Conservation (phyloP, 2,113 vertebrate genomes). For the Desmodus rotundus region DNA sequence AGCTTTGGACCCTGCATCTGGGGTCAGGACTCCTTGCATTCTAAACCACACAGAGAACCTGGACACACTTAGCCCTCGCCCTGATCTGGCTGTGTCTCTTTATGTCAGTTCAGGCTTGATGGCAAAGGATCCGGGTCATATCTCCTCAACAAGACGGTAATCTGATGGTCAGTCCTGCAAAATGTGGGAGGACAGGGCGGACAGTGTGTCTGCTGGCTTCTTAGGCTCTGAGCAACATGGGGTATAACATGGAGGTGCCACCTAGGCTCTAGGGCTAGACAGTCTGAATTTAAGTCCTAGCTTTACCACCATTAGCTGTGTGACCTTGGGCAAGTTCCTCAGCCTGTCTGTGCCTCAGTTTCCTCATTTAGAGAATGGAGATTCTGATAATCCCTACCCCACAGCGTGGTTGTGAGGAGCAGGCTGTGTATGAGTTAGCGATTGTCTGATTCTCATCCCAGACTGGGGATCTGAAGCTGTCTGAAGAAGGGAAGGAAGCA, state of each 20-base stretch:
- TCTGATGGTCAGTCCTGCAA: too few species aligned
- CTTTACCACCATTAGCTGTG: background rate
- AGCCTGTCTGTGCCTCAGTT: background rate
- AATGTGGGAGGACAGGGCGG: background rate
- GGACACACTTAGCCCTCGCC: background rate
- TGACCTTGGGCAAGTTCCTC: background rate
- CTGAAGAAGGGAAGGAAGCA: background rate
- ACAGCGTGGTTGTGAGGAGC: background rate
- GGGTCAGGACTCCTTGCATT: background rate
- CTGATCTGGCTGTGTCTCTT: background rate
- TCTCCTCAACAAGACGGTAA: background rate
- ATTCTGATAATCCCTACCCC: background rate
- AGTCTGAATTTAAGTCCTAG: background rate
- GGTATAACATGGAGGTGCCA: background rate
- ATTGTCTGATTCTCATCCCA: background rate
- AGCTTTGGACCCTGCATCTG: background rate
- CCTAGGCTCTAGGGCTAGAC: background rate
- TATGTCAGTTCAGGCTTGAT: background rate
- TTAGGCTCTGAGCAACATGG: background rate
- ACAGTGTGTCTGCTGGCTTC: background rate
- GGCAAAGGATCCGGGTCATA: background rate
- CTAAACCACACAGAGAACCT: background rate
- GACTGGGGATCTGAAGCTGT: background rate
- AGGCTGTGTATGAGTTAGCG: accelerated
- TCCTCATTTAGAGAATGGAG: background rate